Percentiles rank a stretch among this genome's conserved stretches.
Evolutionary conservation across 2,113 vertebrate genomes (phyloP).

Genomic region (Petromus typicus): DNA sequence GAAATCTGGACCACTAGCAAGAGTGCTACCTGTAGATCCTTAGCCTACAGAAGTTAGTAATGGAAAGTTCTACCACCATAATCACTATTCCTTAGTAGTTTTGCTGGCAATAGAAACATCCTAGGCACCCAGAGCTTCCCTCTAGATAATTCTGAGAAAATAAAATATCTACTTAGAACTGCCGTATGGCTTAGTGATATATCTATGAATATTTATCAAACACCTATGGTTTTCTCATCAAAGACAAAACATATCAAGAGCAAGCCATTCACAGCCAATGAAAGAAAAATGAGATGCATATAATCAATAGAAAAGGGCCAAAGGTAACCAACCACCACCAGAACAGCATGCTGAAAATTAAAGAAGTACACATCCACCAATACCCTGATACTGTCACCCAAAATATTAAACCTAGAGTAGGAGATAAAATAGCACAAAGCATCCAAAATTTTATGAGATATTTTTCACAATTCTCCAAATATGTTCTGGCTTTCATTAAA

Average conservation of each 20-base stretch:
- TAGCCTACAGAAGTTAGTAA: not conserved
- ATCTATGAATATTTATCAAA: constrained; percentile 18
- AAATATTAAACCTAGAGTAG: not conserved
- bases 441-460: not conserved
- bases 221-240: not conserved
- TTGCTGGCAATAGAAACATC: not conserved
- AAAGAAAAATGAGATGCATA: not conserved
- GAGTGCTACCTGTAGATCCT: not conserved
- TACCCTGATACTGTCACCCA: not conserved
- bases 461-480: constrained; percentile 10
- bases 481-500: constrained; percentile 16
- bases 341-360: not conserved
- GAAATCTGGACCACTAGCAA: not conserved
- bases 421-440: not conserved
- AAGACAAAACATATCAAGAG: constrained; percentile 10
- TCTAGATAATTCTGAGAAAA: not conserved
- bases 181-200: not conserved
- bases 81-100: constrained; percentile 26
- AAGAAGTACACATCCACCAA: not conserved
- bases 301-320: constrained; percentile 31
- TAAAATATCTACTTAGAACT: not conserved
- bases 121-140: not conserved
- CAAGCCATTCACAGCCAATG: constrained; percentile 47
- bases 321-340: constrained; percentile 58
- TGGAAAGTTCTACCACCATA: not conserved